Evolutionary conservation across 2,888 invertebrate species (phyloP).

Genomic region (Phania funesta): DNA sequence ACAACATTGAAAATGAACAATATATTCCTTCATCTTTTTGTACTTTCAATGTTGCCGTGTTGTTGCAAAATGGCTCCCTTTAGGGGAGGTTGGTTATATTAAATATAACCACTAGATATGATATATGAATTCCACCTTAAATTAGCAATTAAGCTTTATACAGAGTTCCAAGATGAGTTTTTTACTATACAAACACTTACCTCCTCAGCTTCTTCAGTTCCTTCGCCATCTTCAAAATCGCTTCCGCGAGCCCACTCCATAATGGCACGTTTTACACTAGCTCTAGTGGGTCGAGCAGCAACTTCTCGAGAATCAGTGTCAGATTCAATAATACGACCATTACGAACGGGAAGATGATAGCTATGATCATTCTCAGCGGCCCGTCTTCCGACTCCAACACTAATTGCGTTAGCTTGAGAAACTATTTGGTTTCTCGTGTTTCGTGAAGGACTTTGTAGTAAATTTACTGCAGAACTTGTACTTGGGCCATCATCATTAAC

Average conservation of each 20-base stretch:
- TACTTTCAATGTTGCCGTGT: too few species aligned
- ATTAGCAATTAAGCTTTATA: too few species aligned
- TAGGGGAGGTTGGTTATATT: too few species aligned
- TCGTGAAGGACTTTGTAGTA: constrained; percentile 73
- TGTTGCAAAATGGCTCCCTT: too few species aligned
- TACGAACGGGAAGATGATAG: constrained; percentile 77
- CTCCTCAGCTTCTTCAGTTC: constrained; percentile 74
- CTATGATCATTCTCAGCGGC: constrained; percentile 79
- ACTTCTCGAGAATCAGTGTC: constrained; percentile 77
- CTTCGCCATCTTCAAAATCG: constrained; percentile 76
- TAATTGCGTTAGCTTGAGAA: constrained; percentile 48
- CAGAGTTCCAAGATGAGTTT: not conserved
- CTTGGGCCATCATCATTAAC: constrained; percentile 72
- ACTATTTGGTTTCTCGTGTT: constrained; percentile 73
- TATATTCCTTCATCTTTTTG: too few species aligned
- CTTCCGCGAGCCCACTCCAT: constrained; percentile 78
- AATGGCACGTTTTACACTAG: constrained; percentile 77
- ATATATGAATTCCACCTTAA: too few species aligned
- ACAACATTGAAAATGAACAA: too few species aligned
- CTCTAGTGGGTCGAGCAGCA: constrained; percentile 76
- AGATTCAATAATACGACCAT: constrained; percentile 76
- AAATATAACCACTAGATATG: too few species aligned
- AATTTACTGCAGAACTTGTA: constrained; percentile 72
- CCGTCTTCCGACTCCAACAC: constrained; percentile 66
- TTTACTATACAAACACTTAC: constrained; percentile 64